Evolutionary conservation across 2,113 vertebrate species (phyloP).

Genomic region (Tympanuchus pallidicinctus): DNA sequence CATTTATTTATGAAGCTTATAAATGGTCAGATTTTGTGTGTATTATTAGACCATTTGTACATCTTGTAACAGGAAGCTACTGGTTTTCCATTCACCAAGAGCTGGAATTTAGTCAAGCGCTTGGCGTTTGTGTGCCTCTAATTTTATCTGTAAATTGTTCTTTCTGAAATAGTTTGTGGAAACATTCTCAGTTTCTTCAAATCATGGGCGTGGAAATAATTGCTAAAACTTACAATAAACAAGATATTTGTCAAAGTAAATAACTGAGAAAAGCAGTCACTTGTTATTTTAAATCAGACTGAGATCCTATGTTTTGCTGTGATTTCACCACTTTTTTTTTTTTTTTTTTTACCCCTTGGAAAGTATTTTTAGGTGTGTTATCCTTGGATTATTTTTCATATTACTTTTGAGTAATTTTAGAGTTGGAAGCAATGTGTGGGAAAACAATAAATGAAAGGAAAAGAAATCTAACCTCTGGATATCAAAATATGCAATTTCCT

Average conservation of each 20-base stretch:
- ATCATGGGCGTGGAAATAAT: constrained; percentile 43
- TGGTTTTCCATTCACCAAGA: constrained; percentile 81
- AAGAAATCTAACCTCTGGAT: background rate
- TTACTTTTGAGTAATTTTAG: constrained; percentile 72
- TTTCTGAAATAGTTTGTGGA: constrained; percentile 72
- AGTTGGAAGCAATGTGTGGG: constrained; percentile 70
- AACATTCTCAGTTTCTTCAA: constrained; percentile 54
- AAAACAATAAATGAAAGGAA: constrained; percentile 66
- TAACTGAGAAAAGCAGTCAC: background rate
- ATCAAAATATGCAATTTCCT: background rate
- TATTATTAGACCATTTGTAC: constrained; percentile 80
- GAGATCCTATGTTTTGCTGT: constrained; percentile 6
- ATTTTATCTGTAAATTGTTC: constrained; percentile 71
- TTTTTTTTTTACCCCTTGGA: background rate
- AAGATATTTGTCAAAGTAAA: constrained; percentile 33
- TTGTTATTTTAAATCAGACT: constrained; percentile 23
- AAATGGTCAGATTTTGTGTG: constrained; percentile 66
- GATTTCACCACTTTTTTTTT: background rate
- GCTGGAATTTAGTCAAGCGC: constrained; percentile 79
- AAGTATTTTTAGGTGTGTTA: constrained; percentile 70
- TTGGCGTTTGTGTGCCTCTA: constrained; percentile 72
- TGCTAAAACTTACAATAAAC: constrained; percentile 50
- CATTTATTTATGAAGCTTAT: constrained; percentile 63
- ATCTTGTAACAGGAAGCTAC: constrained; percentile 84
- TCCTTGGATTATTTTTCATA: constrained; percentile 73